Evolutionary conservation across 2,888 invertebrate genomes (phyloP).

Genomic region (Catocala sponsa): DNA sequence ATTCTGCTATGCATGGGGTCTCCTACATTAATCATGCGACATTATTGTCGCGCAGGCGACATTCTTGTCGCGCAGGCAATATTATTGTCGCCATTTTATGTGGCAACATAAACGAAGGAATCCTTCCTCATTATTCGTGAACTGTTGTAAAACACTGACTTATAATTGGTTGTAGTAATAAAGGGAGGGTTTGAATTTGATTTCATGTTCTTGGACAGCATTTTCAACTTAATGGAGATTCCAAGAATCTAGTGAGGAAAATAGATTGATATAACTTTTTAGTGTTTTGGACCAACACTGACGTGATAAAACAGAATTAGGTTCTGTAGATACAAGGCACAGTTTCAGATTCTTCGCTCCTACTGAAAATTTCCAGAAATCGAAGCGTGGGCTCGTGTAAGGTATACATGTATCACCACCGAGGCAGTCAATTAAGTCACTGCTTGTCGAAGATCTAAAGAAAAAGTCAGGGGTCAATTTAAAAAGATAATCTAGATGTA

Average conservation of each 20-base stretch:
- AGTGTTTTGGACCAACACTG: too few relatives aligned
- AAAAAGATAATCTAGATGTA: too few relatives aligned
- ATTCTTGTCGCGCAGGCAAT: slow-evolving; percentile 36
- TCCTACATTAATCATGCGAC: slow-evolving; percentile 49
- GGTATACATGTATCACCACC: too few relatives aligned
- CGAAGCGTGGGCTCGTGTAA: too few relatives aligned
- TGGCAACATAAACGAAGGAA: slow-evolving; percentile 33
- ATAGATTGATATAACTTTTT: background rate
- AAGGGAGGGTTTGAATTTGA: slow-evolving; percentile 13
- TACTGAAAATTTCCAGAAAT: too few relatives aligned
- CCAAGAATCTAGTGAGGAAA: background rate
- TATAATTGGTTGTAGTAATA: slow-evolving; percentile 22
- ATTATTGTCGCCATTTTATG: slow-evolving; percentile 28
- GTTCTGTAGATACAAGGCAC: too few relatives aligned
- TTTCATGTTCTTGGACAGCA: background rate
- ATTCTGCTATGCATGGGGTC: slow-evolving; percentile 19
- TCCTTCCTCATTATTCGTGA: slow-evolving; percentile 27
- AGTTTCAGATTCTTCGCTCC: too few relatives aligned
- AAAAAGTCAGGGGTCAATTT: too few relatives aligned
- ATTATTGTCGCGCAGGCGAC: slow-evolving; percentile 36
- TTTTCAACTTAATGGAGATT: background rate
- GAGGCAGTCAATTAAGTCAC: too few relatives aligned
- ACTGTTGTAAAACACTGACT: slow-evolving; percentile 18
- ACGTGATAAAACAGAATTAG: too few relatives aligned
- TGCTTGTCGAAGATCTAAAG: too few relatives aligned